Percentiles rank a stretch among this genome's conserved stretches.
These are phyloP conservation scores for Columbina picui DNA, from an alignment of 2,113 vertebrate species.

Conservation along the genomic window DNA sequence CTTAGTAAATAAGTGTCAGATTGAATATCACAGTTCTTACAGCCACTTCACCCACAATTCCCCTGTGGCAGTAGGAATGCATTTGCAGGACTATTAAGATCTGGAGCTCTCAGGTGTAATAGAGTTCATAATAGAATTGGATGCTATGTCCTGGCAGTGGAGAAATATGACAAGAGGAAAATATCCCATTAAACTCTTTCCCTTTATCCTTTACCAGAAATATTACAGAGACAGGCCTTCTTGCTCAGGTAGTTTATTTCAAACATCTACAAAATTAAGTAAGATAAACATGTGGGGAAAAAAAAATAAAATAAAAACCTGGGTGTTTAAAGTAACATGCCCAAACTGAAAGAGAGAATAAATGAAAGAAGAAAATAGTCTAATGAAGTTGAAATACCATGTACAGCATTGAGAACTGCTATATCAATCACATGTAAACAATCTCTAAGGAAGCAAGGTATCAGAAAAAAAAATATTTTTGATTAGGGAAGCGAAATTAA, in stretches of 20 bases:
- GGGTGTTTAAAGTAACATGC: neutral
- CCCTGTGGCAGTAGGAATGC: neutral
- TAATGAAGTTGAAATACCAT: neutral
- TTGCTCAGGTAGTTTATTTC: neutral
- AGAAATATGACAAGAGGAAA: neutral
- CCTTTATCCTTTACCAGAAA: neutral
- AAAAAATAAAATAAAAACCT: neutral
- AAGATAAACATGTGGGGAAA: neutral
- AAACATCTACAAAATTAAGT: neutral
- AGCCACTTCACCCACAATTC: neutral
- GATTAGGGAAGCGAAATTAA: neutral
- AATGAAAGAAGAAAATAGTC: neutral
- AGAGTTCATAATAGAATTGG: neutral
- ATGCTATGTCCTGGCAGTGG: neutral
- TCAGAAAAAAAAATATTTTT: neutral
- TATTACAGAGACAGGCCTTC: neutral
- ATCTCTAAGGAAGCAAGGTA: neutral
- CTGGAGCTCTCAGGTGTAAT: neutral
- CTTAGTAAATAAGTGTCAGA: neutral
- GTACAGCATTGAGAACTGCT: neutral
- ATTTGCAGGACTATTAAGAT: neutral
- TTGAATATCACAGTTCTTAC: neutral
- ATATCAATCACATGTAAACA: neutral
- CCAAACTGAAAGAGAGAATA: neutral
- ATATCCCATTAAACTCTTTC: neutral